Percentiles rank a stretch among this genome's conserved stretches.
phyloP scores from a whole-genome alignment of 2,797 vertebrate species.

The Lepus townsendii region DNA sequence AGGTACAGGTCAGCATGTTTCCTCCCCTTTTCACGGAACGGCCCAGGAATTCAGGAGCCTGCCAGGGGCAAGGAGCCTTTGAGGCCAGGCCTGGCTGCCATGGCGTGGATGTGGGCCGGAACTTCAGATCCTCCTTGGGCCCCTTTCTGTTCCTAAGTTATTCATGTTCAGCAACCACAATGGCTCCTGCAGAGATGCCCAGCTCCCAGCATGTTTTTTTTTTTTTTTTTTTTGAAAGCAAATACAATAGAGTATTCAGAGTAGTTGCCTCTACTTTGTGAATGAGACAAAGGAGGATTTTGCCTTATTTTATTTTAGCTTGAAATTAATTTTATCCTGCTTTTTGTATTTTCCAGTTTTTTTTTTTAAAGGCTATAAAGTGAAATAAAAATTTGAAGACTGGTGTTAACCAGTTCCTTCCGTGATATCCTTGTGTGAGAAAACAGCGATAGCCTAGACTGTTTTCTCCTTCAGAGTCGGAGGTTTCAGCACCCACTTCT shows the following conservation, averaged over 20 bases:
- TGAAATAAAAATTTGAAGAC: background rate
- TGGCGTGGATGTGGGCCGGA: too few relatives aligned
- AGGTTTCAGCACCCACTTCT: background rate
- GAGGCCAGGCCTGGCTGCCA: background rate
- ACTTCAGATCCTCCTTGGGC: background rate
- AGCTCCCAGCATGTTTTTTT: background rate
- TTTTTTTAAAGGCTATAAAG: background rate
- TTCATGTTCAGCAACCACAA: background rate
- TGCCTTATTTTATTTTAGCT: conserved; percentile 19
- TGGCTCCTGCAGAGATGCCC: background rate
- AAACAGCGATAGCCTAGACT: background rate
- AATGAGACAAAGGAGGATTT: background rate
- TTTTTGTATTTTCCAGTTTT: background rate
- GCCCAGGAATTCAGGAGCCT: background rate
- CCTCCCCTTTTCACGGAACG: background rate
- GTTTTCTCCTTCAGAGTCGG: background rate
- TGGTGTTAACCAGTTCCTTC: background rate
- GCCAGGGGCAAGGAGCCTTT: background rate
- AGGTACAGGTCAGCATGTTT: rapidly evolving
- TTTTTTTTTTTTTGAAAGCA: background rate
- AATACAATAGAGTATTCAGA: background rate
- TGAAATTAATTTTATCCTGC: conserved; percentile 47
- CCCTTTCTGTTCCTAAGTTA: background rate
- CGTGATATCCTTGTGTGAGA: background rate
- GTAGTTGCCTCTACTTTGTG: background rate